phyloP scores from a whole-genome alignment of 1,140 invertebrate genomes.

The Microplitis demolitor region DNA sequence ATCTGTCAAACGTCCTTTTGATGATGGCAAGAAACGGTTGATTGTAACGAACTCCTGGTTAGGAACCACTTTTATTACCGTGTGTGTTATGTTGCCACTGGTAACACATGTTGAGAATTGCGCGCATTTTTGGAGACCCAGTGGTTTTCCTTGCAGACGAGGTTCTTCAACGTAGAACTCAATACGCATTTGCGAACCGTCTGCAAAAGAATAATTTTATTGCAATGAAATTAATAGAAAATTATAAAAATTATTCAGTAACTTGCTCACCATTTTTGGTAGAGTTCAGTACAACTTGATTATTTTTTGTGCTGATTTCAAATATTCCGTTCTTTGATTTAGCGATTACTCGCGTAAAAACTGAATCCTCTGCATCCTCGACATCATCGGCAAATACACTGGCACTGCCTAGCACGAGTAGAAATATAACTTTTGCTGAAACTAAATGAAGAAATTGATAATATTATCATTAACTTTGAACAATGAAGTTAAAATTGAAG shows the following conservation, averaged over 20 bases:
- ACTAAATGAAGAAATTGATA: too few relatives aligned
- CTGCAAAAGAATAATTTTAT: neutral
- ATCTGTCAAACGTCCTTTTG: conserved; percentile 35
- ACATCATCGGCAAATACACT: neutral
- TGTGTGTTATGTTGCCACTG: conserved; percentile 24
- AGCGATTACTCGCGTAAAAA: too few relatives aligned
- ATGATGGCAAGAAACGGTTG: conserved; percentile 15
- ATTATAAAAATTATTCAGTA: too few relatives aligned
- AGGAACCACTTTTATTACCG: conserved; percentile 32
- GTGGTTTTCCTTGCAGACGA: neutral
- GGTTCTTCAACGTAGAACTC: conserved; percentile 6
- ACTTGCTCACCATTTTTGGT: too few relatives aligned
- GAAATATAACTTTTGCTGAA: too few relatives aligned
- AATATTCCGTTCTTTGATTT: too few relatives aligned
- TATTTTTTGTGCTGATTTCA: too few relatives aligned
- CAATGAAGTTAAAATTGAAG: too few relatives aligned
- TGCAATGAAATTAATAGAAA: neutral
- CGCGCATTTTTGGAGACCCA: neutral
- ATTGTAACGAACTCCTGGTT: conserved; percentile 35
- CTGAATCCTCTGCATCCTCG: neutral
- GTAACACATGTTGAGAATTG: neutral
- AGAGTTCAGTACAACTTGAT: too few relatives aligned
- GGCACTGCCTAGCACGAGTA: neutral
- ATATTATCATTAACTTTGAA: too few relatives aligned
- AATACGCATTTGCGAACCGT: conserved; percentile 13